Evolutionary conservation across 53 echinoderm and acorn worm species (phyloP), one percentile per base, ranked within the genome.

Genomic region (Apostichopus leukothele): DNA sequence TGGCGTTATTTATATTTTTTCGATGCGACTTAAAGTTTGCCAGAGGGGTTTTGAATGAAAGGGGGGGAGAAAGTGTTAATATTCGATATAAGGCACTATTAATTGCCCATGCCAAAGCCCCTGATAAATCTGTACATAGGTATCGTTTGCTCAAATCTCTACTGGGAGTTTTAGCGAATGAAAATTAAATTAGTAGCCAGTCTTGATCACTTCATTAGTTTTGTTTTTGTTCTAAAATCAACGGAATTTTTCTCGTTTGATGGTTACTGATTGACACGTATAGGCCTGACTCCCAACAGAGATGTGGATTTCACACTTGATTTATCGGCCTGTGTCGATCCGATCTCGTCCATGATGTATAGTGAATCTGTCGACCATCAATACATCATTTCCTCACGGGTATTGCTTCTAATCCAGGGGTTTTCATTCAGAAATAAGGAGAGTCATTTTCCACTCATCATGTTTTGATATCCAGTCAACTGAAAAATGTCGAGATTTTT

Each of bases 151-250:
- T 21, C 19, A 51, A 18, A n/a, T 59, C 59, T 81, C 81, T 59
- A 54, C 55, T 81, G 81, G 81, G 81, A 81, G 81, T 81, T 54
- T 57, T 54, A 23, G 55, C 81, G 81, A 81, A 81, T 81, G 81
- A 81, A 81, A 81, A 81, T 81, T 81, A 81, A 81, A 81, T 81
- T 81, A 81, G 81, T 54, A 81, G 81, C 81, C 5, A 59, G 18
- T 59, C 55, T 54, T 81, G 79, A 81, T 81, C 81, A 81, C 81
- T 81, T 81, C 81, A 81, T 81, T 81, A 81, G 81, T 81, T 81
- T 54, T 81, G 81, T 81, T 81, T 54, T 81, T 81, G 55, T 81
- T 81, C 81, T 81, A 81, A 81, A 59, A 81, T 81, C 81, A 81
- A 81, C 81, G 81, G 55, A 81, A 81, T 11, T n/a, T 81, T 59